Evolutionary conservation across 2,113 vertebrate species (phyloP).

Genomic region (Myocastor coypus): DNA sequence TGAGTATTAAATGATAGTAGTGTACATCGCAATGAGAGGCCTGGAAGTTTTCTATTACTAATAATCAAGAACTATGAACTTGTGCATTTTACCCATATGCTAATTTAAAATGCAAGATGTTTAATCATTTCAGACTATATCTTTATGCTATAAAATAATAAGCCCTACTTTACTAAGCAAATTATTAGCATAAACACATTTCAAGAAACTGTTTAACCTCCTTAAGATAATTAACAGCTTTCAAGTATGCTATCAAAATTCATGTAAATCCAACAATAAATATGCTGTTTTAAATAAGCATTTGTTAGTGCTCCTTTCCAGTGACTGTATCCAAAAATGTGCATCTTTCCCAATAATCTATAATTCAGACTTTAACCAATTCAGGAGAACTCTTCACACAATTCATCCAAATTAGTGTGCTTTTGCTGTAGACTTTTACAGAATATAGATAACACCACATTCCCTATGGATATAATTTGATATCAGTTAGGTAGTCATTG

Average conservation of each 20-base stretch:
- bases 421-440: slow-evolving; percentile 71
- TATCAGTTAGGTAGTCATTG: slow-evolving; percentile 85
- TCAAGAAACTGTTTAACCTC: slow-evolving; percentile 72
- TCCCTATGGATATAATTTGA: slow-evolving; percentile 82
- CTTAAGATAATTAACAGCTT: slow-evolving; percentile 78
- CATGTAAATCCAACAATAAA: slow-evolving; percentile 48
- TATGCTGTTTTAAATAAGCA: slow-evolving; percentile 43
- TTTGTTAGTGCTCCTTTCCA: slow-evolving; percentile 44
- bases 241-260: slow-evolving; percentile 68
- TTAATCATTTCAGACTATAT: slow-evolving; percentile 4
- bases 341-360: slow-evolving; percentile 36
- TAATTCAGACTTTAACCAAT: slow-evolving; percentile 54
- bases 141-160: slow-evolving; percentile 47
- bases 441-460: slow-evolving; percentile 54
- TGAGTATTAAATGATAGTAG: background rate
- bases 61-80: background rate
- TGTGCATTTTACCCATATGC: background rate
- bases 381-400: slow-evolving; percentile 53
- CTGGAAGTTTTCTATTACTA: background rate
- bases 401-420: slow-evolving; percentile 60
- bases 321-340: background rate
- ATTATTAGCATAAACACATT: slow-evolving; percentile 68
- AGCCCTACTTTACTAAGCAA: slow-evolving; percentile 57
- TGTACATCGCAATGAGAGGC: background rate
- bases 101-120: slow-evolving; percentile 45